Base-by-base conservation (phyloP, 1,140 invertebrate genomes). In the Brachionus sp. region DNA sequence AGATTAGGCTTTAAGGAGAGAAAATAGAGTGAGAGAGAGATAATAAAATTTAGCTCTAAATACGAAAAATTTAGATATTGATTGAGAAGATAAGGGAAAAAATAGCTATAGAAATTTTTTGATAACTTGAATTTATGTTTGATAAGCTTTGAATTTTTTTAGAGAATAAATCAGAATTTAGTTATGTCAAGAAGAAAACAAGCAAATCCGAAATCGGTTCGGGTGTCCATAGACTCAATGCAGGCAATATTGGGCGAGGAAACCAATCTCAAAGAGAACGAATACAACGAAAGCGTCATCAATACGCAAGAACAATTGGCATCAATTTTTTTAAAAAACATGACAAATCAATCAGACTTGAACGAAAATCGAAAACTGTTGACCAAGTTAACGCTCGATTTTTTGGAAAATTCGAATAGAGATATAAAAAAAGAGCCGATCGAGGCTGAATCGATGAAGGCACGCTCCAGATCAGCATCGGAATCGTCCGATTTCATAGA, bases 151-250 rank as follows among this genome's bases (percentile, higher is more conserved):
- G 6, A 66, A 66, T 12, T 33, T 66, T 66, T 66, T 66, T 66
- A 37, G 33, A 77, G 19, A 3, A 37, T n/a, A 77, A 53, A 77
- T 46, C 73, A 77, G 73, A 77, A 53, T 37, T 39, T 37, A 70
- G 68, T 39, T 29, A 78, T 78, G 77, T 78, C 77, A 35, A 33
- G 77, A 62, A 25, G 77, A 50, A 78, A 78, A 62, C 77, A 78
- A 62, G 53, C 46, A 50, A 78, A 78, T 53, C 77, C 77, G 16
- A 78, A 19, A 25, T 78, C 77, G 77, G 16, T 78, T 12, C 46
- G 53, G 16, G 77, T 62, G 5, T 53, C 77, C 10, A 78, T 78
- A 2, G 77, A 78, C 23, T 33, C 53, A 1, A 16, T 78, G 23
- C 29, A 53, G 23, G 46, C 25, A 44, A 9, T 35, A 10, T 33